These are phyloP conservation scores for Parnassius glacialis DNA, from an alignment of 2,888 invertebrate species.

Conservation along the genomic window DNA sequence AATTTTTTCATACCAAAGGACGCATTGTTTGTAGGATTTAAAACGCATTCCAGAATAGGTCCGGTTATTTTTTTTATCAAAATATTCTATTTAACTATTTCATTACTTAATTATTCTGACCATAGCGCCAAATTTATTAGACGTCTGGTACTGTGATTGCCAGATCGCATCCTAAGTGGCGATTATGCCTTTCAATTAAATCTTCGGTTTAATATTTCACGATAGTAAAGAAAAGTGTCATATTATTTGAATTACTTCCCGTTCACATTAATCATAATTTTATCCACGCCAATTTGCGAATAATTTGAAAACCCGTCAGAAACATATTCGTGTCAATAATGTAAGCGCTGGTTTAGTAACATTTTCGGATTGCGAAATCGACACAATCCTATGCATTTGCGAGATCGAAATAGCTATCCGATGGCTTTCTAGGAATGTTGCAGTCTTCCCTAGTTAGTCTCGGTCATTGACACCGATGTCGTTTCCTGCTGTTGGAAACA, in stretches of 20 bases:
- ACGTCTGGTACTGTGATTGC: too few relatives aligned
- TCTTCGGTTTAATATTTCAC: too few relatives aligned
- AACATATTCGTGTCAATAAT: slow-evolving; percentile 8
- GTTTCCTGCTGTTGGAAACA: slow-evolving; percentile 8
- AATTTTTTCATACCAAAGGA: slow-evolving; percentile 3
- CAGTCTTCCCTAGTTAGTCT: slow-evolving; percentile 27
- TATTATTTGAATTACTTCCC: too few relatives aligned
- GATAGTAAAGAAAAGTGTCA: too few relatives aligned
- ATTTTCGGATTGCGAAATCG: slow-evolving; percentile 29
- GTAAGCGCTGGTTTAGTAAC: slow-evolving; percentile 26
- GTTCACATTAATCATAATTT: neutral
- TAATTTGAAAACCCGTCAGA: slow-evolving; percentile 11
- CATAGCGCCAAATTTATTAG: too few relatives aligned
- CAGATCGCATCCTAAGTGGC: too few relatives aligned
- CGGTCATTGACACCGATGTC: slow-evolving; percentile 26
- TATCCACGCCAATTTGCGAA: slow-evolving; percentile 8
- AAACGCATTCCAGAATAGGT: too few relatives aligned
- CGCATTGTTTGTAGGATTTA: neutral
- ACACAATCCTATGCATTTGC: slow-evolving; percentile 31
- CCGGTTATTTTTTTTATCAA: too few relatives aligned
- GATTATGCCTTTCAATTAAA: too few relatives aligned
- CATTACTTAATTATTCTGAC: too few relatives aligned
- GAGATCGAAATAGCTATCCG: slow-evolving; percentile 26
- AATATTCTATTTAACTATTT: too few relatives aligned
- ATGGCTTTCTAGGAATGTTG: slow-evolving; percentile 31